phyloP scores from a whole-genome alignment of 2,113 vertebrate species.

The Struthio camelus region DNA sequence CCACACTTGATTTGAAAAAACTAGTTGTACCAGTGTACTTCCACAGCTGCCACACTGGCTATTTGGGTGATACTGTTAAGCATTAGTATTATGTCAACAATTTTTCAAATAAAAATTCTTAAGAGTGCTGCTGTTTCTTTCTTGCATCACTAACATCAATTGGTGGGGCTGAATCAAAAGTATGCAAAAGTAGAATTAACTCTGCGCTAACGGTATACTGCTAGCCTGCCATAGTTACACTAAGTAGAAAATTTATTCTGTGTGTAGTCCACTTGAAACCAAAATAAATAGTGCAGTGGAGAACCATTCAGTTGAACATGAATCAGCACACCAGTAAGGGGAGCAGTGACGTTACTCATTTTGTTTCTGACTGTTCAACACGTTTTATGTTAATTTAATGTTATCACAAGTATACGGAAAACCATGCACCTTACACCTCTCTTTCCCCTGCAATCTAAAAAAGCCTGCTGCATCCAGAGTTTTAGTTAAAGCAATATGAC shows the following conservation, averaged over 20 bases:
- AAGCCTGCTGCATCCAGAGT: neutral
- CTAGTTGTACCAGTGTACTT: neutral
- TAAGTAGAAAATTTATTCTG: neutral
- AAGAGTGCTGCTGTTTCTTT: neutral
- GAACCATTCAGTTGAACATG: neutral
- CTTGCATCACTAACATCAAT: neutral
- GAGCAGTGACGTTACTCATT: fast-evolving
- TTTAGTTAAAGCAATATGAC: neutral
- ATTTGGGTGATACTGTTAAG: neutral
- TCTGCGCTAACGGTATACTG: fast-evolving
- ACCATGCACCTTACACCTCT: neutral
- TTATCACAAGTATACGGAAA: neutral
- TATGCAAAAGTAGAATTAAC: neutral
- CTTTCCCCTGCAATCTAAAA: neutral
- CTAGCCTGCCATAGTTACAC: neutral
- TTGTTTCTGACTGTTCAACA: neutral
- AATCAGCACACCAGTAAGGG: neutral
- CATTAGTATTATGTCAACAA: neutral
- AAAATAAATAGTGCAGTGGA: neutral
- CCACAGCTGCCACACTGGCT: neutral
- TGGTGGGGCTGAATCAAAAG: neutral
- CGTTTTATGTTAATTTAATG: neutral
- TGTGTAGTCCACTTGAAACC: neutral
- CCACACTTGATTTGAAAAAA: neutral
- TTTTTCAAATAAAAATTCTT: neutral